These are phyloP conservation scores for Diaprepes abbreviatus DNA, from an alignment of 2,888 invertebrate species.

Conservation along the genomic window DNA sequence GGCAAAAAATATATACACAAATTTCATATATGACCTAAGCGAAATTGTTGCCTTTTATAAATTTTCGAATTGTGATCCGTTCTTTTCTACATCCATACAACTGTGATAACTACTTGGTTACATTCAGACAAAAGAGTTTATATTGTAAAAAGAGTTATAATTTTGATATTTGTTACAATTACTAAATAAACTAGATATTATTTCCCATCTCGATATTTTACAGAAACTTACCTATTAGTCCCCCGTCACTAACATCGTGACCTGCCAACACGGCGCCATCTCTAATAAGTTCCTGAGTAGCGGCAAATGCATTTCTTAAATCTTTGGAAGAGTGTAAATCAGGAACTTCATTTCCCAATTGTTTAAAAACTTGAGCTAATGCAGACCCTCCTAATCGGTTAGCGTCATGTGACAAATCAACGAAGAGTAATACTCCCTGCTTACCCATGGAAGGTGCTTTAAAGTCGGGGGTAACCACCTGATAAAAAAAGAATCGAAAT, in stretches of 20 bases:
- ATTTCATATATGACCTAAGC: too few relatives aligned
- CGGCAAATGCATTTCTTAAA: conserved; percentile 83
- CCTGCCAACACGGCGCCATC: conserved; percentile 83
- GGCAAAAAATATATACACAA: too few relatives aligned
- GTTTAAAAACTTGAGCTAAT: conserved; percentile 89
- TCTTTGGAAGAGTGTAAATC: conserved; percentile 81
- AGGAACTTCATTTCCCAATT: conserved; percentile 77
- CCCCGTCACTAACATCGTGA: conserved; percentile 98
- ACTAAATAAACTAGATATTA: too few relatives aligned
- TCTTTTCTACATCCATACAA: too few relatives aligned
- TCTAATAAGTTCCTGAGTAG: conserved; percentile 87
- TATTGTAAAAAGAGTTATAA: too few relatives aligned
- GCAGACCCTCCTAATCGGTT: conserved; percentile 92
- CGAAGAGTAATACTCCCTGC: conserved; percentile 79
- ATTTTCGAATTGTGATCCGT: too few relatives aligned
- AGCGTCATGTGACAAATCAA: conserved; percentile 82
- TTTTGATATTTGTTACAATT: too few relatives aligned
- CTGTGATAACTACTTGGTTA: too few relatives aligned
- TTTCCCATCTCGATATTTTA: too few relatives aligned
- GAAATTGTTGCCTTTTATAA: too few relatives aligned
- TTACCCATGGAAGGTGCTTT: conserved; percentile 76
- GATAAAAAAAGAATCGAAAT: too few relatives aligned
- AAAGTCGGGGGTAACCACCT: conserved; percentile 90
- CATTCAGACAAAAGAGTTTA: too few relatives aligned
- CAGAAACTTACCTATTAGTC: conserved; percentile 73